Base-by-base conservation (phyloP, 2,797 vertebrate genomes). In the Acrossocheilus wenchowensis region DNA sequence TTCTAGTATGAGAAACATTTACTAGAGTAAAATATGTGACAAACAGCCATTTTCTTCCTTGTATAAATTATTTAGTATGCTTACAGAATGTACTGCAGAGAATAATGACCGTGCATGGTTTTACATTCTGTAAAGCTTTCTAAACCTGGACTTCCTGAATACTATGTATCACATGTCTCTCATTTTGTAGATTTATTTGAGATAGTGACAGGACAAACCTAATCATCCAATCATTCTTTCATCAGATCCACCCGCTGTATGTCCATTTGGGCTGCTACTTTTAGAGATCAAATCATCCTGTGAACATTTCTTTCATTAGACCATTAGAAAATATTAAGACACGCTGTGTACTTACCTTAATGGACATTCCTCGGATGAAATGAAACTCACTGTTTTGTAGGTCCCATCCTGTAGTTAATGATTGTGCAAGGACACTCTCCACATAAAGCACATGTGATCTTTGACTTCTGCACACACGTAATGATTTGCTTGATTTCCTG, bases 91-190 rank as follows among this genome's bases (percentile, higher is more conserved):
- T 34, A 50, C 62, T 34, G 45, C 45, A 81, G 26, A 81, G 6
- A 66, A 36, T 78, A 36, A 5, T 36, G 30, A 62, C 26, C 21
- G 5, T 43, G 45, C 50, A 23, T 14, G 19, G 21, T 23, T 72
- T n/a, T 10, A 41, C 12, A 75, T 52, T 74, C 9, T 2, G 69
- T 72, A 60, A 60, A 60, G 68, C 50, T 43, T n/a, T 39, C 4
- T 10, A 52, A 77, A 77, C 19, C 41, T 66, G 6, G 9, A 17
- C 54, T 23, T 39, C 41, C 34, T 7, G 26, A 80, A 26, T 79
- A 73, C 57, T 36, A 69, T 5, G 10, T 4, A 82, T 89, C 88
- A 89, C 79, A 89, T 89, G 88, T 80, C 52, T 85, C 23, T 62
- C 81, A 89, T 88, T 86, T 64, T 14, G 72, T 12, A 34, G 30